Percentiles rank a stretch among this genome's conserved stretches.
Conservation (phyloP, 2,113 vertebrate genomes). For the Castor canadensis region DNA sequence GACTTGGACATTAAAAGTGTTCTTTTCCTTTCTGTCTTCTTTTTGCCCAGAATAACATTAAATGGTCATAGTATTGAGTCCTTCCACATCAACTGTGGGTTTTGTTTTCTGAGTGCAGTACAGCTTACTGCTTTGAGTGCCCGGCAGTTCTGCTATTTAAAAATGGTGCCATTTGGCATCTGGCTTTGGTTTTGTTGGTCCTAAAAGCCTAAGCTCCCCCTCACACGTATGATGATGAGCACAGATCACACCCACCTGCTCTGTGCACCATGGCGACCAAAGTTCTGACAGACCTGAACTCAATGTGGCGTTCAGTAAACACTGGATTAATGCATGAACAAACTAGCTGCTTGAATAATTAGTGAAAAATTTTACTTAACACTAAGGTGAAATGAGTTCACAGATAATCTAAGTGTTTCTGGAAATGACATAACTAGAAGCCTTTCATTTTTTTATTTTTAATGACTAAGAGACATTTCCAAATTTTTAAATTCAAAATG, state of each 20-base stretch:
- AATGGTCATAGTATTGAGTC: background rate
- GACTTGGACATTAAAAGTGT: no score
- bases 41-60: background rate
- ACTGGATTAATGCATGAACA: background rate
- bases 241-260: background rate
- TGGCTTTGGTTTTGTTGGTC: background rate
- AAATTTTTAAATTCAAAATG: background rate
- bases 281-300: rapidly evolving
- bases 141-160: background rate
- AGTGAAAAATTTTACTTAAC: background rate
- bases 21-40: background rate
- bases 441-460: background rate
- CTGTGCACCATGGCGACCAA: no score
- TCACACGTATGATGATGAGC: background rate
- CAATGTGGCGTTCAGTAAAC: background rate
- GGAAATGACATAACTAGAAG: background rate
- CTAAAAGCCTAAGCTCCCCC: background rate
- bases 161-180: background rate
- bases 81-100: background rate
- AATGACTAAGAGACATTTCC: background rate
- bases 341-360: background rate
- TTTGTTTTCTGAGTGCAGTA: no score
- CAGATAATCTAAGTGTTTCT: background rate
- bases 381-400: background rate
- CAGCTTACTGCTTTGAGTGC: no score